Evolutionary conservation across 2,888 invertebrate genomes (phyloP).

Genomic region (Odontocolon sp.): DNA sequence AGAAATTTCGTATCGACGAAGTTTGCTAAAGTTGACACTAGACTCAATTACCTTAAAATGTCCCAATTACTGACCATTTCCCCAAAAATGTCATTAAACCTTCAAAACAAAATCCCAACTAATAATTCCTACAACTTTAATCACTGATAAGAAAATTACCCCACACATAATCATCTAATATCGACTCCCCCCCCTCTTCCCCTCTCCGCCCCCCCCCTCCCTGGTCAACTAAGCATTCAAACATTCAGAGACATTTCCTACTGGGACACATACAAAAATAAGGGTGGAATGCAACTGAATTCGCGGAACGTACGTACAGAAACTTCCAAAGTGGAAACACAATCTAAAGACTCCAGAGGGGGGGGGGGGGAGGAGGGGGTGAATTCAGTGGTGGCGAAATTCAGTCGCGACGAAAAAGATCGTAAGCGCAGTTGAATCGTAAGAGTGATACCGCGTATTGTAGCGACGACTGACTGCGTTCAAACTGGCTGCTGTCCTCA

Average conservation of each 20-base stretch:
- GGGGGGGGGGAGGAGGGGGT: conserved; percentile 59
- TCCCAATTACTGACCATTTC: no score
- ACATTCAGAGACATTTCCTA: background rate
- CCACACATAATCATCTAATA: background rate
- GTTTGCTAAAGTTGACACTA: no score
- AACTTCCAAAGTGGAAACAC: conserved; percentile 70
- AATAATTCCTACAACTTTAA: background rate
- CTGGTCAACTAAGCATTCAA: conserved; percentile 22
- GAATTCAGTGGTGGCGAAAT: conserved; percentile 46
- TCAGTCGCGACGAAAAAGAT: conserved; percentile 44
- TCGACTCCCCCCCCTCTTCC: no score
- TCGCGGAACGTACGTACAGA: no score
- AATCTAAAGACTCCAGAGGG: conserved; percentile 70
- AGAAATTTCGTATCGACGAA: no score
- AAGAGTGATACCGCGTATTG: conserved; percentile 17
- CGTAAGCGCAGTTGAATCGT: conserved; percentile 39
- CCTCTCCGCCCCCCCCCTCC: no score
- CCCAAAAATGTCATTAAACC: background rate
- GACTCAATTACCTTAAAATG: no score
- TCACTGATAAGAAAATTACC: background rate
- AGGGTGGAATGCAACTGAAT: conserved; percentile 10
- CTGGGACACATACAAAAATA: background rate
- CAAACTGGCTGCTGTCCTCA: background rate
- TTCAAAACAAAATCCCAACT: background rate
- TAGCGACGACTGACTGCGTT: no score